Evolutionary conservation across 2,113 vertebrate species (phyloP).

Genomic region (Hippocampus guttulatus): DNA sequence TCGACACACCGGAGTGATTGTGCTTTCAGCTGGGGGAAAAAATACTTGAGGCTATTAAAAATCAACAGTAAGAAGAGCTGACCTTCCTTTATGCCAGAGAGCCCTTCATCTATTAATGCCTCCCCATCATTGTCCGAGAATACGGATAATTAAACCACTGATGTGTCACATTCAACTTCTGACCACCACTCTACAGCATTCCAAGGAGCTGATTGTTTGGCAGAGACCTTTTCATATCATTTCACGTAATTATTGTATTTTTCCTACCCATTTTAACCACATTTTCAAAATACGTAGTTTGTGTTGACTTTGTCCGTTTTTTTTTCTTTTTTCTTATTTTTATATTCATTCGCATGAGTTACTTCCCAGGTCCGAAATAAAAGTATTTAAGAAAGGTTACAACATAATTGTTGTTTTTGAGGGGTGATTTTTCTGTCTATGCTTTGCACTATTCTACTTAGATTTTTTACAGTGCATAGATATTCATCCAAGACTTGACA

Average conservation of each 20-base stretch:
- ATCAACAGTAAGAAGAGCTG: conserved; percentile 34
- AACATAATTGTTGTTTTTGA: too few relatives aligned
- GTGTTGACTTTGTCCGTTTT: background rate
- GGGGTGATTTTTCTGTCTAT: too few relatives aligned
- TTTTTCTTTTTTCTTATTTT: too few relatives aligned
- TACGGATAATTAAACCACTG: conserved; percentile 53
- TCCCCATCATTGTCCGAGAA: conserved; percentile 37
- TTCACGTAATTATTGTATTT: background rate
- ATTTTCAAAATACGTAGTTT: conserved; percentile 15
- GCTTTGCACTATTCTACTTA: too few relatives aligned
- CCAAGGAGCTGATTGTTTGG: conserved; percentile 54
- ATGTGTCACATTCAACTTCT: conserved; percentile 33
- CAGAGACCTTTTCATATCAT: conserved; percentile 12
- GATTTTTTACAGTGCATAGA: too few relatives aligned
- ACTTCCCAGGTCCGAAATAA: too few relatives aligned
- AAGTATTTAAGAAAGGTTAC: too few relatives aligned
- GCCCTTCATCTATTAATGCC: conserved; percentile 38
- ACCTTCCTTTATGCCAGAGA: conserved; percentile 22
- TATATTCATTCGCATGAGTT: too few relatives aligned
- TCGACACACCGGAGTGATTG: background rate
- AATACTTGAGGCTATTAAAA: background rate
- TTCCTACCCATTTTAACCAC: conserved; percentile 5
- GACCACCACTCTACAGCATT: conserved; percentile 61
- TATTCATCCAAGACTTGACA: too few relatives aligned
- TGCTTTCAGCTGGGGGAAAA: background rate